A percentile compares a stretch with the other conserved stretches of the same genome.
phyloP scores from a whole-genome alignment of 2,113 vertebrate species.

The Macrotis lagotis region DNA sequence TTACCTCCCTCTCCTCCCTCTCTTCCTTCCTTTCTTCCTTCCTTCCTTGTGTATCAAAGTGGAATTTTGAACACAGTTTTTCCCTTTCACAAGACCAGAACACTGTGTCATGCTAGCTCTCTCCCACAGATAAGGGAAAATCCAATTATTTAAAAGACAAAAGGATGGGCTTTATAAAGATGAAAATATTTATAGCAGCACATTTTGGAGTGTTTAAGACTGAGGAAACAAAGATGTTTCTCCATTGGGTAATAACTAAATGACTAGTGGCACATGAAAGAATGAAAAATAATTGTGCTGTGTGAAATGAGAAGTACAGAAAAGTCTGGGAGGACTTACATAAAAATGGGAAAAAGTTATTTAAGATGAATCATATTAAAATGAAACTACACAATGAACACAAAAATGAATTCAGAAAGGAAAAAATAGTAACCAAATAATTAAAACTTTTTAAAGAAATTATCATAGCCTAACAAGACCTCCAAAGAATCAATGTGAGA shows the following conservation, averaged over 20 bases:
- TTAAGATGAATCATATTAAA: neutral
- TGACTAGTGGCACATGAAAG: neutral
- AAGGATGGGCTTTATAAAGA: neutral
- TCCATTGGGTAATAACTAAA: neutral
- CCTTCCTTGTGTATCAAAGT: neutral
- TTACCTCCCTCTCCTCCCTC: neutral
- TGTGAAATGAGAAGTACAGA: neutral
- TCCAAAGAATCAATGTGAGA: neutral
- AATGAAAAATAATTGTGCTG: neutral
- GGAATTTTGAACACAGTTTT: neutral
- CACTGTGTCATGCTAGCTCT: neutral
- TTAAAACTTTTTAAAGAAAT: neutral
- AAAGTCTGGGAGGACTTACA: neutral
- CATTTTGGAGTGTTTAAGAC: neutral
- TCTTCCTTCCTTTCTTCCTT: neutral
- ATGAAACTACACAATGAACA: neutral
- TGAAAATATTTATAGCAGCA: neutral
- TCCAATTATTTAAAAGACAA: neutral
- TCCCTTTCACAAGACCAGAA: neutral
- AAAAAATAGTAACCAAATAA: neutral
- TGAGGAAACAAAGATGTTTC: neutral
- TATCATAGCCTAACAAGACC: neutral
- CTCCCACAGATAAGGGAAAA: neutral
- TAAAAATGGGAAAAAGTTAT: neutral
- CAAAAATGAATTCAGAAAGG: neutral